Evolutionary conservation across 2,888 invertebrate genomes (phyloP).

Genomic region (Drosophila diplacantha): DNA sequence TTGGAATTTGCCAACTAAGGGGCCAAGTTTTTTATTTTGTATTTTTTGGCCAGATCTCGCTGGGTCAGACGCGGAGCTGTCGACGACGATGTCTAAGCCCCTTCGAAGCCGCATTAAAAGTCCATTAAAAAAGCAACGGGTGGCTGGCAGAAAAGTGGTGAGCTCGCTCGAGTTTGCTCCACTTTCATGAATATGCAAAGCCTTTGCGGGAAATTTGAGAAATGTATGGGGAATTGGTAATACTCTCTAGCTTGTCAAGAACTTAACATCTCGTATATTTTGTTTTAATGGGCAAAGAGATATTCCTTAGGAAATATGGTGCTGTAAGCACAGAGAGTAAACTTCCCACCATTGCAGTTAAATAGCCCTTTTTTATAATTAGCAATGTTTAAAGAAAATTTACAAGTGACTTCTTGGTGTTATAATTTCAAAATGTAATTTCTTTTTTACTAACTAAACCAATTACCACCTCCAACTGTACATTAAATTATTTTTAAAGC

Average conservation of each 20-base stretch:
- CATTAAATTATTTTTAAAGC: background rate
- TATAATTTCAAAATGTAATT: too few relatives aligned
- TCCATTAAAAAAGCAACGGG: conserved; percentile 53
- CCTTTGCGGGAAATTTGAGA: background rate
- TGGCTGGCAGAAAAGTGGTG: conserved; percentile 35
- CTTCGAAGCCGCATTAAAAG: conserved; percentile 56
- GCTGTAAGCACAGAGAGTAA: background rate
- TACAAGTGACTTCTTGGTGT: too few relatives aligned
- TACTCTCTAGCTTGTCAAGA: conserved; percentile 7
- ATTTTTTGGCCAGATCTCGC: conserved; percentile 41
- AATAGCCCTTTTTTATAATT: background rate
- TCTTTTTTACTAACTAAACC: too few relatives aligned
- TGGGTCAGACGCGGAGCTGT: conserved; percentile 39
- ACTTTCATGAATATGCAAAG: conserved; percentile 61
- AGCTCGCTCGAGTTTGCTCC: conserved; percentile 56
- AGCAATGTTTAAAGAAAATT: too few relatives aligned
- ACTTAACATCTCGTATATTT: background rate
- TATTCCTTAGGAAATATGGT: background rate
- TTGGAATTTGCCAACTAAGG: conserved; percentile 45
- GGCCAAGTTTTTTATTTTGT: conserved; percentile 15
- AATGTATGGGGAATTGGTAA: background rate
- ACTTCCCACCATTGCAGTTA: background rate
- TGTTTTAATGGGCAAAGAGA: background rate
- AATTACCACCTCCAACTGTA: background rate
- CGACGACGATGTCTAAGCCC: conserved; percentile 47